Base-by-base conservation (phyloP, 2,888 invertebrate genomes). In the Malthinus seriepunctatus region DNA sequence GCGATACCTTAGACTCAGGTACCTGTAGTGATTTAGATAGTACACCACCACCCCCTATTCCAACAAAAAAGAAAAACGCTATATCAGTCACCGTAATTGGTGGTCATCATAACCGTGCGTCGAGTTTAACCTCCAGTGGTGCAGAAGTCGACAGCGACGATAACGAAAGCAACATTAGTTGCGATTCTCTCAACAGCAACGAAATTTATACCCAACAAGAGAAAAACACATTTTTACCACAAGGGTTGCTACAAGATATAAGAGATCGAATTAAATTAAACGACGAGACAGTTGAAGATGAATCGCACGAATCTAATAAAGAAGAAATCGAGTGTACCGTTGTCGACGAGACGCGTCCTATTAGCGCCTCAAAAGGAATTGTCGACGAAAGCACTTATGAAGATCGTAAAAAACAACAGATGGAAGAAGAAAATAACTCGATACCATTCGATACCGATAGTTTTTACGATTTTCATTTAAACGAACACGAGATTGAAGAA, bases 11-110 rank as follows among this genome's bases (percentile, higher is more conserved):
- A 63, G 92, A 92, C 78, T 92, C 91, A 57, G 92, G 92, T 44
- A 92, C 91, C 33, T 91, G 92, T 79, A 91, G 91, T 75, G 92
- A 92, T 78, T 81, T 91, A 69, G 91, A 92, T 70, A 86, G 86
- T 37, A 88, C 88, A 14, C 88, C 89, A 52, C n/a, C 23, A 23
- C 85, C 86, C 3, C 88, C 88, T 1, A 79, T 87, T 62, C 83
- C 86, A 12, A 86, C 86, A 67, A 88, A 88, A 80, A 88, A 87
- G 74, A 67, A 67, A 8, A 35, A 60, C n/a, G 71, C 76, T 39
- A 82, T 84, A 57, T 83, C 82, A 63, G 84, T 84, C 63, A 84
- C 84, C 60, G 79, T 83, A 72, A 84, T 83, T 71, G 81, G 81
- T 68, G 79, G 80, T 50, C 81, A 82, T 74, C 80, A 81, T 64